These are phyloP conservation scores for Bungarus multicinctus DNA, from an alignment of 2,113 vertebrate species.

Conservation along the genomic window DNA sequence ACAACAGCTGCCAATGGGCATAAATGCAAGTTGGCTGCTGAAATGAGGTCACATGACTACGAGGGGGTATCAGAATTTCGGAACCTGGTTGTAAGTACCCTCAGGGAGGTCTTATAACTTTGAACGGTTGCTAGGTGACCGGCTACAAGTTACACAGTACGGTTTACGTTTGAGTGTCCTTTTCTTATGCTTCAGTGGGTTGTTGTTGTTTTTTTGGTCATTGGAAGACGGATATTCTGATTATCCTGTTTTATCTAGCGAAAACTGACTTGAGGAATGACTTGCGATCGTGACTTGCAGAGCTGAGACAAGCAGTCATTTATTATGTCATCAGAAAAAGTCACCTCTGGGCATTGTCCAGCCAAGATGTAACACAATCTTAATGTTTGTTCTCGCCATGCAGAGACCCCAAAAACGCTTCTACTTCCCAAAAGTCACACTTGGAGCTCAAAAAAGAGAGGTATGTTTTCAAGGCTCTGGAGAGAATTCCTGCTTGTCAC, in stretches of 20 bases:
- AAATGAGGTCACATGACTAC: not conserved
- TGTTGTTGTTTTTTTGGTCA: too few species aligned
- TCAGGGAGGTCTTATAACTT: not conserved
- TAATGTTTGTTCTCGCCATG: not conserved
- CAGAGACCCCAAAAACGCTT: slow-evolving; percentile 16
- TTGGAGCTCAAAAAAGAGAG: slow-evolving; percentile 50
- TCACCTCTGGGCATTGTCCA: too few species aligned
- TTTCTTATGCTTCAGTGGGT: not conserved
- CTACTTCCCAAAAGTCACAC: not conserved
- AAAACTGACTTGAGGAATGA: not conserved
- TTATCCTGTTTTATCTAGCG: not conserved
- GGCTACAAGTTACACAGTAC: not conserved
- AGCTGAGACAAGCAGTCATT: not conserved
- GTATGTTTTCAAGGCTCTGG: slow-evolving; percentile 12
- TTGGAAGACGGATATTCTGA: not conserved
- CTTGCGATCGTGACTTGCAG: not conserved
- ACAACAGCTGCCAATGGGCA: too few species aligned
- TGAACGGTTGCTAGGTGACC: not conserved
- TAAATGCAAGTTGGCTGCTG: too few species aligned
- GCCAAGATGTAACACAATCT: not conserved
- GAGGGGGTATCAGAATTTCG: not conserved
- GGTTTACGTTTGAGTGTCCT: not conserved
- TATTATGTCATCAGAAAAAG: not conserved
- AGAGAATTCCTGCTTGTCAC: not conserved
- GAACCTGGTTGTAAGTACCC: not conserved